Evolutionary conservation across 2,888 invertebrate genomes (phyloP).

Genomic region (Trichopria drosophilae): DNA sequence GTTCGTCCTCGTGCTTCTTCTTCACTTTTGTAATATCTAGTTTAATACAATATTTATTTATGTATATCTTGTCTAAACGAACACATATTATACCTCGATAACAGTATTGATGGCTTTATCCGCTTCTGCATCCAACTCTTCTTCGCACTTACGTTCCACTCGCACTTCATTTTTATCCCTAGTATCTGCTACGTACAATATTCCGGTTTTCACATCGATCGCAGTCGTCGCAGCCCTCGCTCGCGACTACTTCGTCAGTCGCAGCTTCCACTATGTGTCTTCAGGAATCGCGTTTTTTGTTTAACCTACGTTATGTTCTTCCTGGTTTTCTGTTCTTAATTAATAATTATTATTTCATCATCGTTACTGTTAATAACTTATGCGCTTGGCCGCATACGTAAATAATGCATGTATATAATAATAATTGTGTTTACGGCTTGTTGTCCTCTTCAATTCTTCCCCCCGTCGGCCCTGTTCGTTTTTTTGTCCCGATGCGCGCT

Average conservation of each 20-base stretch:
- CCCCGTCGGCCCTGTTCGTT: too few species aligned
- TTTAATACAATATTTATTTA: slow-evolving; percentile 50
- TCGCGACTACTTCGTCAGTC: too few species aligned
- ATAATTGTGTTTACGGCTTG: too few species aligned
- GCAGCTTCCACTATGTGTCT: slow-evolving; percentile 1
- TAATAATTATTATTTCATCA: too few species aligned
- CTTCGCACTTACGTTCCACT: slow-evolving; percentile 6
- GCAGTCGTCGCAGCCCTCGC: too few species aligned
- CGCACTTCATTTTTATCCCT: background rate
- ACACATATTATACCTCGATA: slow-evolving; percentile 57
- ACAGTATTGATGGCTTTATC: slow-evolving; percentile 42
- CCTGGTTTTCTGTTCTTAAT: too few species aligned
- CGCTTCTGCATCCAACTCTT: slow-evolving; percentile 10
- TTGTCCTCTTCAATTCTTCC: too few species aligned
- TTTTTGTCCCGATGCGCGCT: slow-evolving; percentile 24
- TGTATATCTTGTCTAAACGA: slow-evolving; percentile 54
- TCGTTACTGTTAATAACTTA: slow-evolving; percentile 17
- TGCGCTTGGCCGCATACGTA: slow-evolving; percentile 14
- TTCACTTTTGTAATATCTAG: slow-evolving; percentile 19
- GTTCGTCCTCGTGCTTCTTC: slow-evolving; percentile 1
- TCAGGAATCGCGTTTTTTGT: background rate
- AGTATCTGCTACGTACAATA: too few species aligned
- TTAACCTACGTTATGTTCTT: slow-evolving; percentile 11
- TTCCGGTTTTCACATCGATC: too few species aligned
- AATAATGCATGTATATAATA: slow-evolving; percentile 15